Evolutionary conservation across 2,888 invertebrate genomes (phyloP).

Genomic region (Zaprionus bogoriensis): DNA sequence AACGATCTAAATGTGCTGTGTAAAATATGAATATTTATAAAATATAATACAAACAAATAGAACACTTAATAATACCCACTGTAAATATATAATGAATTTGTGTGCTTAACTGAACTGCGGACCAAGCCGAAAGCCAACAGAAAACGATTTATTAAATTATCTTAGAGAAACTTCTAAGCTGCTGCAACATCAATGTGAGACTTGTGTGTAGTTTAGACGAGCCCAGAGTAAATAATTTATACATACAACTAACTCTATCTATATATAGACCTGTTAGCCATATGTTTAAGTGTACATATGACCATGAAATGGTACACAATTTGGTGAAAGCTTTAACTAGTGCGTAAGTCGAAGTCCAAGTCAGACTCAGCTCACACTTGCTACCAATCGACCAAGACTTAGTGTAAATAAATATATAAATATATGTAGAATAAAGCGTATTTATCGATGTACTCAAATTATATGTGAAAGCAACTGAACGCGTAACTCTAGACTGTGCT

Average conservation of each 20-base stretch:
- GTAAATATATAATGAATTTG: slow-evolving; percentile 40
- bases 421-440: too few species aligned
- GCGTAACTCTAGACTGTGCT: slow-evolving; percentile 69
- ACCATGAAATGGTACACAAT: slow-evolving; percentile 59
- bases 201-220: slow-evolving; percentile 34
- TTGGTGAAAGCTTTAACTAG: slow-evolving; percentile 80
- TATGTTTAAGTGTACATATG: slow-evolving; percentile 74
- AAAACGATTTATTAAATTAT: slow-evolving; percentile 1
- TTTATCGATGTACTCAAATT: slow-evolving; percentile 4
- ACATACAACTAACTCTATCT: slow-evolving; percentile 1
- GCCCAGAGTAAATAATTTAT: background rate
- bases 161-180: slow-evolving; percentile 18
- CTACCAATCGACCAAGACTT: slow-evolving; percentile 35
- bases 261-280: slow-evolving; percentile 16
- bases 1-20: slow-evolving; percentile 46
- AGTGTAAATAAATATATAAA: slow-evolving; percentile 27
- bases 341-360: slow-evolving; percentile 38
- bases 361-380: slow-evolving; percentile 20
- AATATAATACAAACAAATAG: slow-evolving; percentile 16
- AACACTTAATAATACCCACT: slow-evolving; percentile 18
- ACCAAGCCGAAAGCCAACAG: slow-evolving; percentile 42
- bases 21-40: slow-evolving; percentile 14
- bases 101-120: slow-evolving; percentile 57
- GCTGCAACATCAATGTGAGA: slow-evolving; percentile 59
- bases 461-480: slow-evolving; percentile 41